Evolutionary conservation across 2,797 vertebrate genomes (phyloP), one percentile per base, ranked within the genome.

Genomic region (Rhynchonycteris naso): DNA sequence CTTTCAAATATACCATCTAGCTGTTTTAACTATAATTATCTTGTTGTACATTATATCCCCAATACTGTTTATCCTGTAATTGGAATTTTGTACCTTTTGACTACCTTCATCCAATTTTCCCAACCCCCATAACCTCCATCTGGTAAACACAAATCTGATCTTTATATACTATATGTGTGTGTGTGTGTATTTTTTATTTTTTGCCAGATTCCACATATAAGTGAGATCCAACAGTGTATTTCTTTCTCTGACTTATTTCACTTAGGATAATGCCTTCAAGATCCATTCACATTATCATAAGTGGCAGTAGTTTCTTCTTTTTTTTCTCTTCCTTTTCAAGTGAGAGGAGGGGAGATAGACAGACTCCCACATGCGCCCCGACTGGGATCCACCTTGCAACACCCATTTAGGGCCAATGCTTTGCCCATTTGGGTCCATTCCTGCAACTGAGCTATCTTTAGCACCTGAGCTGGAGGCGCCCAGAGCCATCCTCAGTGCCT

Each of bases 161-260:
- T 86, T 35, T 71, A 43, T 43, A 7, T 43, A 43, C 43, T 43
- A n/a, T n/a, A n/a, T n/a, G n/a, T n/a, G n/a, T n/a, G n/a, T n/a
- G n/a, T n/a, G n/a, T n/a, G n/a, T n/a, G n/a, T n/a, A n/a, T n/a
- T n/a, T n/a, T n/a, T n/a, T n/a, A n/a, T n/a, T 59, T 19, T 30
- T 7, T 1, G 24, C 30, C 47, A 30, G 47, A 66, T 78, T 33
- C 28, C 8, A 28, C 21, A 65, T 87, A 43, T 72, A 54, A 43
- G 22, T 80, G 47, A 65, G 50, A 47, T 47, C 33, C 71, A 88
- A 28, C 5, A 35, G 26, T 75, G 24, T n/a, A 58, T 83, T 1
- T 68, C 38, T 93, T 68, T 81, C 59, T 88, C 38, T 82, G 84
- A 88, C 35, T 66, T 88, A 74, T 7, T 68, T 82, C 50, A 58